Base-by-base conservation (phyloP, 2,888 invertebrate genomes). In the Anagyrus pseudococci region DNA sequence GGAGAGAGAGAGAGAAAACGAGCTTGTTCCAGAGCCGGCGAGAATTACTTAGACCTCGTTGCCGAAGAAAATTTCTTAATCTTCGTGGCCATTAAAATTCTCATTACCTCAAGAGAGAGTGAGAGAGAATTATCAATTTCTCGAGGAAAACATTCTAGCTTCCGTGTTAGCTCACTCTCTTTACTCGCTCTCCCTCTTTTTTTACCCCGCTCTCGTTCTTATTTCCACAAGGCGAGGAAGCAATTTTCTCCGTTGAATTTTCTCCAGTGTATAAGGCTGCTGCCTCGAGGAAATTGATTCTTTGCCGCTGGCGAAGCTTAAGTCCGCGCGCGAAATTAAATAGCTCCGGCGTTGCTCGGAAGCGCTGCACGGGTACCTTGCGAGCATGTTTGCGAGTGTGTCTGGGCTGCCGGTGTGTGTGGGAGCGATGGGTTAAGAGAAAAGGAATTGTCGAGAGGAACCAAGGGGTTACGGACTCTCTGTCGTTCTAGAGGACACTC, bases 201-300 rank as follows among this genome's bases (percentile, higher is more conserved):
- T 56, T 37, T 56, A 52, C 40, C 26, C 44, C 19, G 0, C 47
- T 33, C 17, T 17, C 41, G 17, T 17, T 17, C 13, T 15, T 17
- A 15, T 8, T 33, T 17, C 15, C 44, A 19, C 48, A 53, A 58
- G 44, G 46, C 19, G 58, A 55, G 44, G 29, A 48, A 58, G 58
- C 49, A 63, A 63, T 64, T 64, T 55, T 40, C 55, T 55, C 13
- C 23, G 20, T 33, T 43, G 44, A 54, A 41, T 55, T 62, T 66
- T 50, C 58, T 56, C 63, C 49, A 63, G 61, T 65, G 63, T 62
- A 71, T 65, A 73, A 70, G 71, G 70, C 70, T 71, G 71, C 72
- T 73, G 71, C 68, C 17, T 41, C 37, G 26, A 54, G 62, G 41
- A 52, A 59, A 59, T 64, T 56, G 56, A 64, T 64, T 64, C 46